A percentile compares a stretch with the other conserved stretches of the same genome.
These are phyloP conservation scores for Exephanes ischioxanthus DNA, from an alignment of 2,888 invertebrate genomes.

Conservation along the genomic window DNA sequence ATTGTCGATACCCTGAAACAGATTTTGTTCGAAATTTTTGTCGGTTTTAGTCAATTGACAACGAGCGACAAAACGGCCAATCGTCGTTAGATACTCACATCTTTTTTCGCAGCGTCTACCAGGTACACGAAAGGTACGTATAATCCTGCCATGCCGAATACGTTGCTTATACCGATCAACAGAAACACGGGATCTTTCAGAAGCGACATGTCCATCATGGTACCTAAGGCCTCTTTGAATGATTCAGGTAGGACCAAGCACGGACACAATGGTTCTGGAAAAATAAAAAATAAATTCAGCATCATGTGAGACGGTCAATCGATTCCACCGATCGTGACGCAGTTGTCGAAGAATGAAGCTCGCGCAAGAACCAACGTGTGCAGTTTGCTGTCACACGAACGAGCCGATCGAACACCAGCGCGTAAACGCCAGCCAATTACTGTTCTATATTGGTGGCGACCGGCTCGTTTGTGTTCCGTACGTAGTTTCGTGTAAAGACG, in stretches of 20 bases:
- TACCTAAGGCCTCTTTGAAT: constrained; percentile 92
- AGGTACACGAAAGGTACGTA: constrained; percentile 98
- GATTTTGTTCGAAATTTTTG: background rate
- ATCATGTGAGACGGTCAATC: background rate
- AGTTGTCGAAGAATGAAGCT: background rate
- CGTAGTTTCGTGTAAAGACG: too few species aligned
- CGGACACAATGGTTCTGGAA: constrained; percentile 92
- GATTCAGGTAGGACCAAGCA: constrained; percentile 92
- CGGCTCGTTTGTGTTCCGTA: too few species aligned
- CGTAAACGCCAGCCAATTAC: too few species aligned
- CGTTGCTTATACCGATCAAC: constrained; percentile 96
- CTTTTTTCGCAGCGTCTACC: constrained; percentile 91
- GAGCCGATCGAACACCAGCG: too few species aligned
- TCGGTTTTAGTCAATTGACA: background rate
- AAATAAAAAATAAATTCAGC: constrained; percentile 32
- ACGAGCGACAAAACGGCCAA: background rate
- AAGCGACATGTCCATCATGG: constrained; percentile 96
- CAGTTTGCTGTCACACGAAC: too few species aligned
- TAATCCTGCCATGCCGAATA: constrained; percentile 98
- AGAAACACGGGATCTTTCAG: constrained; percentile 96
- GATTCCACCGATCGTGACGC: background rate
- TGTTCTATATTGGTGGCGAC: too few species aligned
- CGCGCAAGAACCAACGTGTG: too few species aligned
- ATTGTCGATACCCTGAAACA: constrained; percentile 89
- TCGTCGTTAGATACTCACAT: constrained; percentile 86